These are phyloP conservation scores for Acronicta psi DNA, from an alignment of 2,888 invertebrate genomes.

Conservation along the genomic window DNA sequence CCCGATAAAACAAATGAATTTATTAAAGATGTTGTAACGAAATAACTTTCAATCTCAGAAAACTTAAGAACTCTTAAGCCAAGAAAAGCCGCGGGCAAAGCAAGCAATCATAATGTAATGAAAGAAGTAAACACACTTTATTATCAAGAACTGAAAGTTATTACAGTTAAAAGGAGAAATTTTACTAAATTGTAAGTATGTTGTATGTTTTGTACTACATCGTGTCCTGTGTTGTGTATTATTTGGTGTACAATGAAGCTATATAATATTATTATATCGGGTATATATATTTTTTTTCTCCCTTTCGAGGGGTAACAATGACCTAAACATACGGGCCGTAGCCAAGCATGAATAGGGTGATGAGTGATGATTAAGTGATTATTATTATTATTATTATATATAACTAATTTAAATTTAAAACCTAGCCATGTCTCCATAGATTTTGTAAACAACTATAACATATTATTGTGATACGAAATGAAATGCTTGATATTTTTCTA, in stretches of 20 bases:
- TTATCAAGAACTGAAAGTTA: background rate
- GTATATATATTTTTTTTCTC: too few relatives aligned
- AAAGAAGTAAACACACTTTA: too few relatives aligned
- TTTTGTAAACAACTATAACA: background rate
- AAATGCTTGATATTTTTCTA: background rate
- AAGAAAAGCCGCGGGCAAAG: background rate
- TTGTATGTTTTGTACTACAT: too few relatives aligned
- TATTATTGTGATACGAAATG: background rate
- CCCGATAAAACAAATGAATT: background rate
- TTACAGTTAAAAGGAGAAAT: background rate
- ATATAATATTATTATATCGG: too few relatives aligned
- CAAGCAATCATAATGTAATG: background rate
- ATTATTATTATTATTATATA: too few relatives aligned
- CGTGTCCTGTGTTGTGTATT: too few relatives aligned
- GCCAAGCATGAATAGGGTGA: too few relatives aligned
- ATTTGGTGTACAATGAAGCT: too few relatives aligned
- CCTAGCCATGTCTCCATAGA: background rate
- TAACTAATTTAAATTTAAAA: slow-evolving; percentile 30
- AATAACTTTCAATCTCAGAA: background rate
- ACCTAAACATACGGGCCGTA: too few relatives aligned
- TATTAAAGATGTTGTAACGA: background rate
- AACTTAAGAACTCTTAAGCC: slow-evolving; percentile 3
- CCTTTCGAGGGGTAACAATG: too few relatives aligned
- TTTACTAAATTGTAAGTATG: slow-evolving; percentile 5
- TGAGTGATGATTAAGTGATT: too few relatives aligned